A percentile compares a stretch with the other conserved stretches of the same genome.
These are phyloP conservation scores for Schizopygopsis malacanthus DNA, from an alignment of 2,797 vertebrate species.

Conservation along the genomic window DNA sequence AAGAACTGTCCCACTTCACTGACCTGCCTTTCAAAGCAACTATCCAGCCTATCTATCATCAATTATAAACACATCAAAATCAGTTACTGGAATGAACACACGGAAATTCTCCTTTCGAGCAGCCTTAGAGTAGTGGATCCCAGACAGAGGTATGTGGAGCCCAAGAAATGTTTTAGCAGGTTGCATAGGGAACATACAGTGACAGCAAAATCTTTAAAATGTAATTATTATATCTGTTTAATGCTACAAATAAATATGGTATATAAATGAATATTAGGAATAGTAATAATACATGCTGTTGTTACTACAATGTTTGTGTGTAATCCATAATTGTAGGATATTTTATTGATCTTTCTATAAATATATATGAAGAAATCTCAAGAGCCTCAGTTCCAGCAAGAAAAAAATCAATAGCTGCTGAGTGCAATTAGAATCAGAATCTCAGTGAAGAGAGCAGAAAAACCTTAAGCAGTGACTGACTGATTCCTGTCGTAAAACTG, in stretches of 20 bases:
- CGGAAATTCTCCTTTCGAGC: background rate
- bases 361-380: background rate
- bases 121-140: background rate
- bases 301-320: background rate
- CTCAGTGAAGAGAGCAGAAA: conserved; percentile 26
- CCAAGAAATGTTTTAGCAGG: background rate
- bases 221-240: background rate
- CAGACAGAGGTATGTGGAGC: background rate
- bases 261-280: background rate
- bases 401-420: conserved; percentile 27
- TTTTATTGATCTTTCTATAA: background rate
- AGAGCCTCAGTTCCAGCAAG: background rate
- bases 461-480: background rate
- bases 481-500: background rate
- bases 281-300: background rate
- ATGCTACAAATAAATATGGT: background rate
- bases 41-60: conserved; percentile 36
- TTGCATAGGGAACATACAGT: background rate
- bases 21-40: conserved; percentile 35
- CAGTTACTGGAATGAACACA: conserved; percentile 34
- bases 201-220: background rate
- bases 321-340: background rate
- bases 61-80: conserved; percentile 34
- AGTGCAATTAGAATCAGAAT: conserved; percentile 13
- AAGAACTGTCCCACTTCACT: conserved; percentile 21